phyloP scores from a whole-genome alignment of 2,113 vertebrate species.

The Jacana jacana region DNA sequence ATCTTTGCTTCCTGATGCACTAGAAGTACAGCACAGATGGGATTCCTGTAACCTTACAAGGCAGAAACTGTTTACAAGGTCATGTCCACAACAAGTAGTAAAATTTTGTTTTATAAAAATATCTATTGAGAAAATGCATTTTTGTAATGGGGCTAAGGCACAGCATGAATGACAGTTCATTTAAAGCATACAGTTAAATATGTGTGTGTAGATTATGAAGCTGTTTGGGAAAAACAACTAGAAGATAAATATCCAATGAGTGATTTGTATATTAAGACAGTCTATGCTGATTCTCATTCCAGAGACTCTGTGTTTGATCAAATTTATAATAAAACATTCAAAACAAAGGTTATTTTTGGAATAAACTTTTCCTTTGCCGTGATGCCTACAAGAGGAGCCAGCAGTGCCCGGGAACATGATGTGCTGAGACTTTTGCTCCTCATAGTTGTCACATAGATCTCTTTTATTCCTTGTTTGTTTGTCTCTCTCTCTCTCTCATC shows the following conservation, averaged over 20 bases:
- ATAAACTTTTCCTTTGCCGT: background rate
- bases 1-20: background rate
- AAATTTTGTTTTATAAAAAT: background rate
- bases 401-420: background rate
- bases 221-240: background rate
- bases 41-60: background rate
- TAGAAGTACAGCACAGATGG: background rate
- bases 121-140: background rate
- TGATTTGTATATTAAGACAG: background rate
- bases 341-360: constrained; percentile 4
- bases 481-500: background rate
- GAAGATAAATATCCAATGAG: background rate
- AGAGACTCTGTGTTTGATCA: background rate
- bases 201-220: background rate
- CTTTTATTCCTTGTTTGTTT: background rate
- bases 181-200: background rate
- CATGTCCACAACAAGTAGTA: background rate
- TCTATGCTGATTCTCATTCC: constrained; percentile 4
- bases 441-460: background rate
- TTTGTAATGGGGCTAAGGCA: background rate
- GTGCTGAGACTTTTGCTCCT: background rate
- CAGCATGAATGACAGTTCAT: background rate
- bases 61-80: background rate
- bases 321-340: constrained; percentile 8
- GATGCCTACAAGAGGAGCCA: background rate